phyloP scores from a whole-genome alignment of 2,888 invertebrate genomes.

The Tuberolachnus salignus region DNA sequence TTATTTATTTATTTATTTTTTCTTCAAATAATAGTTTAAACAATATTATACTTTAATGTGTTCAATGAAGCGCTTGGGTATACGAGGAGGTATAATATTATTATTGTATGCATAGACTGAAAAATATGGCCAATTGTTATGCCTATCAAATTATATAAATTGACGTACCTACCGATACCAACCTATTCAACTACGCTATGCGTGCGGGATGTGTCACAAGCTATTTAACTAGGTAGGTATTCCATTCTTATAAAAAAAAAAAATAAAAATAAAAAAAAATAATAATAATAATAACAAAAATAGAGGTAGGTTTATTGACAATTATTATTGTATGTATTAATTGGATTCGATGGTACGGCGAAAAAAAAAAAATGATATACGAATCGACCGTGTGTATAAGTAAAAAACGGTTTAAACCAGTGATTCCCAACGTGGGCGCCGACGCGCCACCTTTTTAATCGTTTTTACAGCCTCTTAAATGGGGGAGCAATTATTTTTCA shows the following conservation, averaged over 20 bases:
- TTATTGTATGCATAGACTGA: background rate
- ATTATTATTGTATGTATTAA: slow-evolving; percentile 25
- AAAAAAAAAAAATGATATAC: too few species aligned
- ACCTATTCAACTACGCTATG: background rate
- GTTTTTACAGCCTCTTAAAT: too few species aligned
- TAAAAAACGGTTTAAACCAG: too few species aligned
- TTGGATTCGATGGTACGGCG: background rate
- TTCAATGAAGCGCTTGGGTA: slow-evolving; percentile 25
- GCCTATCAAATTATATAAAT: slow-evolving; percentile 35
- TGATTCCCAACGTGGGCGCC: too few species aligned
- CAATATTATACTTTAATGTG: slow-evolving; percentile 4
- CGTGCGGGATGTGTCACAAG: slow-evolving; percentile 11
- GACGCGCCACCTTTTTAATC: too few species aligned
- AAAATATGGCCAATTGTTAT: background rate
- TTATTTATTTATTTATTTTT: too few species aligned
- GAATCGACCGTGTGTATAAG: too few species aligned
- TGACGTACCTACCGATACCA: background rate
- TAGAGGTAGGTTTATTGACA: background rate
- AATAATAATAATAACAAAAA: too few species aligned
- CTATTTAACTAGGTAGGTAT: slow-evolving; percentile 2
- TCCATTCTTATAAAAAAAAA: slow-evolving; percentile 14
- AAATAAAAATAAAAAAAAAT: too few species aligned
- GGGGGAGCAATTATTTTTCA: too few species aligned
- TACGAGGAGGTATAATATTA: background rate
- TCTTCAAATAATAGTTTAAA: slow-evolving; percentile 18